phyloP scores from a whole-genome alignment of 1,140 invertebrate species.

The Neotoxoptera formosana region DNA sequence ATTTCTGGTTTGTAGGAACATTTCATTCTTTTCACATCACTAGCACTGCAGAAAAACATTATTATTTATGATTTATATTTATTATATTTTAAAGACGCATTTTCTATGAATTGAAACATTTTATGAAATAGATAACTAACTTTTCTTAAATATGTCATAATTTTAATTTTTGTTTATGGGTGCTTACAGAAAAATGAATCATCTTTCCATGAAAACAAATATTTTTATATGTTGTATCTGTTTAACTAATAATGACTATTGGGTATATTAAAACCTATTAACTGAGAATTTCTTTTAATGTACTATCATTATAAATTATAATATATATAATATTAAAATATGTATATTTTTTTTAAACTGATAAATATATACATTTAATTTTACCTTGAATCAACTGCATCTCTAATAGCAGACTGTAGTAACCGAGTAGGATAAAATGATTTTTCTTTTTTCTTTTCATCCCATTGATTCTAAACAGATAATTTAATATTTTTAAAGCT shows the following conservation, averaged over 20 bases:
- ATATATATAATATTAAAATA: not conserved
- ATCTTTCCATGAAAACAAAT: not conserved
- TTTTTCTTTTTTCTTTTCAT: conserved; percentile 42
- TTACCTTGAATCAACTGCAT: conserved; percentile 49
- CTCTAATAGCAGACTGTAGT: conserved; percentile 53
- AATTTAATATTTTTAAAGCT: not conserved
- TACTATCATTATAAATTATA: not conserved
- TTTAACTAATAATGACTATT: not conserved
- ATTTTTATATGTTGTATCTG: not conserved
- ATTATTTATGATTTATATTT: not conserved
- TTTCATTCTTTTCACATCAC: not conserved
- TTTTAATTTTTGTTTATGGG: not conserved
- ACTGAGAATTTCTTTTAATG: not conserved
- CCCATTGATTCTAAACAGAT: conserved; percentile 5
- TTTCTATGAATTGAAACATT: not conserved
- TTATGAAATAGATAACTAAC: not conserved
- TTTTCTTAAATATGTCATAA: not conserved
- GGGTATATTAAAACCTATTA: not conserved
- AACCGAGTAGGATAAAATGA: conserved; percentile 50
- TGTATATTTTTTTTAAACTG: not conserved
- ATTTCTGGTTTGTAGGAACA: conserved; percentile 10
- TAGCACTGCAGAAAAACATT: not conserved
- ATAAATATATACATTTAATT: not conserved
- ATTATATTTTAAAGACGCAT: not conserved
- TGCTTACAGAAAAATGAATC: not conserved